Conservation (phyloP, 2,888 invertebrate genomes). For the Athrips mouffetella region DNA sequence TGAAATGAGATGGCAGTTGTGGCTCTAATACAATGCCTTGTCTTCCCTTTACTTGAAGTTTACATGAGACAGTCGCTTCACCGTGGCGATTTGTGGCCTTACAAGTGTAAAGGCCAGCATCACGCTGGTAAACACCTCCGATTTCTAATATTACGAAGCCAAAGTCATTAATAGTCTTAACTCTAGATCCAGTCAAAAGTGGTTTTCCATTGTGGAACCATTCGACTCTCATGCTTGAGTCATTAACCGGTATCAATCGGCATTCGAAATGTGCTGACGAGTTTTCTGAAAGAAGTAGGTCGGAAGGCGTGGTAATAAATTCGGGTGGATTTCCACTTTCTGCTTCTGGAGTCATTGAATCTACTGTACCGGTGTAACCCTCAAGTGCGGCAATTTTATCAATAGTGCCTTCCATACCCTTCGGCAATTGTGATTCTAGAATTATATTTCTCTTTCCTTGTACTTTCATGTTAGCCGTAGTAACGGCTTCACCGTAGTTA, state of each 20-base stretch:
- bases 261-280: slow-evolving; percentile 96
- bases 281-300: slow-evolving; percentile 90
- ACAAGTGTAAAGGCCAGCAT: slow-evolving; percentile 94
- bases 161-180: slow-evolving; percentile 98
- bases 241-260: slow-evolving; percentile 91
- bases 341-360: slow-evolving; percentile 84
- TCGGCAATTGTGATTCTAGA: slow-evolving; percentile 92
- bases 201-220: slow-evolving; percentile 99
- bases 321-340: slow-evolving; percentile 93
- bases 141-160: slow-evolving; percentile 98
- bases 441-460: slow-evolving; percentile 95
- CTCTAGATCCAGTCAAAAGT: slow-evolving; percentile 92
- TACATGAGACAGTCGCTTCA: slow-evolving; percentile 92
- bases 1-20: slow-evolving; percentile 91
- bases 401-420: slow-evolving; percentile 95
- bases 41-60: slow-evolving; percentile 90
- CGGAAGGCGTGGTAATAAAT: slow-evolving; percentile 91
- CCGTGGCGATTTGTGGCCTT: slow-evolving; percentile 95
- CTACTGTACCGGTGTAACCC: slow-evolving; percentile 86
- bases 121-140: slow-evolving; percentile 94
- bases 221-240: slow-evolving; percentile 95
- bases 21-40: slow-evolving; percentile 94
- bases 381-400: slow-evolving; percentile 95
- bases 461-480: slow-evolving; percentile 92
- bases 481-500: slow-evolving; percentile 94